A percentile compares a stretch with the other conserved stretches of the same genome.
Evolutionary conservation across 1,140 invertebrate species (phyloP).

Genomic region (Orussus abietinus): DNA sequence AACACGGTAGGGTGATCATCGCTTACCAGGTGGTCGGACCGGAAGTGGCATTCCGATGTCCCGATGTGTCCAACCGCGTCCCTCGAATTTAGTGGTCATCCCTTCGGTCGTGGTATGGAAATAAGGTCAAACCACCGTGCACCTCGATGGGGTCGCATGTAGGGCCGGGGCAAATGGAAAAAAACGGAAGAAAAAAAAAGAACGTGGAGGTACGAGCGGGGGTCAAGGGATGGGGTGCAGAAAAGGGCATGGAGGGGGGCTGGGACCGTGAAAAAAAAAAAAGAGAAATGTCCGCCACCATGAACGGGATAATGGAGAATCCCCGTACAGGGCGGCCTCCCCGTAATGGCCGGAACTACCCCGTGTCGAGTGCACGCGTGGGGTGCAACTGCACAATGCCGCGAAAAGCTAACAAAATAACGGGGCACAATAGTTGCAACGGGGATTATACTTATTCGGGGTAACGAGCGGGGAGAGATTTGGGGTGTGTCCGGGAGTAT

Average conservation of each 20-base stretch:
- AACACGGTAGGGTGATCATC: slow-evolving; percentile 22
- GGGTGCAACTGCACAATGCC: slow-evolving; percentile 1
- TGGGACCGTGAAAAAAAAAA: slow-evolving; percentile 15
- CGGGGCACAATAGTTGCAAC: slow-evolving; percentile 21
- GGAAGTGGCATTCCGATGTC: slow-evolving; percentile 42
- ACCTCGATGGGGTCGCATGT: not conserved
- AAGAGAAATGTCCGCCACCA: slow-evolving; percentile 13
- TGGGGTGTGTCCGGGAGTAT: not conserved
- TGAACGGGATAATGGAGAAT: slow-evolving; percentile 29
- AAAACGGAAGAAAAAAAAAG: slow-evolving; percentile 5
- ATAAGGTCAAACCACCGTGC: slow-evolving; percentile 35
- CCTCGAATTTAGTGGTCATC: slow-evolving; percentile 4
- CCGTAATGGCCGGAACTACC: slow-evolving; percentile 12
- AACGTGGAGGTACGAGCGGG: too few species aligned
- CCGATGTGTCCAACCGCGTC: slow-evolving; percentile 9
- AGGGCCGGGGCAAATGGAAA: slow-evolving; percentile 15
- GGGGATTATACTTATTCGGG: not conserved
- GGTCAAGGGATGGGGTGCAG: too few species aligned
- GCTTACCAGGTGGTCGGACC: slow-evolving; percentile 33
- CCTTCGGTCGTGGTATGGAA: slow-evolving; percentile 31
- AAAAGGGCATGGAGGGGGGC: not conserved
- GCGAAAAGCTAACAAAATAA: slow-evolving; percentile 28
- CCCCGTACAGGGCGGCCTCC: slow-evolving; percentile 1
- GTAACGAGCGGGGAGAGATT: not conserved
- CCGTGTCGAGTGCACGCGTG: not conserved